Percentiles rank a stretch among this genome's conserved stretches.
Conservation (phyloP, 2,888 invertebrate genomes). For the Trachelus troglodyta region DNA sequence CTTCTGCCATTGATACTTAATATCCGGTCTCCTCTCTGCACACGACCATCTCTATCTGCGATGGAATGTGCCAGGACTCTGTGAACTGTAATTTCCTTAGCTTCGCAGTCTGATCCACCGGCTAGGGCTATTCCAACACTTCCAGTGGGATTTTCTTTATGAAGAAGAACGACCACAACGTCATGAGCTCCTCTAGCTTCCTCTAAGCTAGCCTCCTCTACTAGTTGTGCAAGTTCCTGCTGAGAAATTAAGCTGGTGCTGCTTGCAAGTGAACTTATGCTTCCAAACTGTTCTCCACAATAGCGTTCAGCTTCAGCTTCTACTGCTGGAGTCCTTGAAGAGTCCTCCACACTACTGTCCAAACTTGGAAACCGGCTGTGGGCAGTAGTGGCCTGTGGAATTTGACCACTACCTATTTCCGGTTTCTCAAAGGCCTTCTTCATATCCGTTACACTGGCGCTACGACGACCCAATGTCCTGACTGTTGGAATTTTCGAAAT, state of each 20-base stretch:
- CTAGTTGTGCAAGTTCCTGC: conserved; percentile 74
- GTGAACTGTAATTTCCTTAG: conserved; percentile 92
- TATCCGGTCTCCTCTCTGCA: conserved; percentile 89
- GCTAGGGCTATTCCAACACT: conserved; percentile 90
- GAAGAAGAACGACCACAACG: conserved; percentile 75
- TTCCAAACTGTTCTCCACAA: conserved; percentile 68
- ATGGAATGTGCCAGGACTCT: conserved; percentile 87
- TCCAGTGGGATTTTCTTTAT: conserved; percentile 76
- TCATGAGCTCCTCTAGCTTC: conserved; percentile 67
- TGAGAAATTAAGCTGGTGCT: conserved; percentile 71
- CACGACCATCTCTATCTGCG: conserved; percentile 86
- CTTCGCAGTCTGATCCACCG: conserved; percentile 91
- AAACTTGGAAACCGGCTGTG: conserved; percentile 69
- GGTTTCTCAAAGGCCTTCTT: conserved; percentile 71
- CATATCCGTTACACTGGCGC: conserved; percentile 70
- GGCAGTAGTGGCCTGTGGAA: background rate
- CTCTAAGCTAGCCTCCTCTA: conserved; percentile 77
- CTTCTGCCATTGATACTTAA: conserved; percentile 88
- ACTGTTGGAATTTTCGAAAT: conserved; percentile 53
- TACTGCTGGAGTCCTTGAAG: conserved; percentile 52
- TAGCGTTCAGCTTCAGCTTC: conserved; percentile 49
- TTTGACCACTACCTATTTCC: conserved; percentile 36
- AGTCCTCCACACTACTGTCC: conserved; percentile 69
- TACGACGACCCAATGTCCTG: conserved; percentile 52
- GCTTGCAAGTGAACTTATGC: conserved; percentile 71